These are phyloP conservation scores for Danaus chrysippus DNA, from an alignment of 2,888 invertebrate genomes.

Conservation along the genomic window DNA sequence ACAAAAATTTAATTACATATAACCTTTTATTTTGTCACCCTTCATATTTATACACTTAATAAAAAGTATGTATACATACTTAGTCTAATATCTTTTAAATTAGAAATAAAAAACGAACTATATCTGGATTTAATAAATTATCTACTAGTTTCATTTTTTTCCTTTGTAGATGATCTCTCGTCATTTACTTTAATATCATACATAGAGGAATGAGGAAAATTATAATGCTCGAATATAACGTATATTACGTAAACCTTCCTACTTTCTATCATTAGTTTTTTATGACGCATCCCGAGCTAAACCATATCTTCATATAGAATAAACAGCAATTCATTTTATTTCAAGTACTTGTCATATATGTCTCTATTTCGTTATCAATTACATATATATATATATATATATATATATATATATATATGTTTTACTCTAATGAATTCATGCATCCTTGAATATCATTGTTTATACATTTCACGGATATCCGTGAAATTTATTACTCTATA, in stretches of 20 bases:
- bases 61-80: background rate
- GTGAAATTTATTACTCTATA: no score
- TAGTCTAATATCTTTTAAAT: background rate
- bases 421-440: no score
- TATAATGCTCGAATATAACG: background rate
- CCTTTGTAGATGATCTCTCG: background rate
- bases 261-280: constrained; percentile 5
- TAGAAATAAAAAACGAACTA: no score
- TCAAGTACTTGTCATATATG: no score
- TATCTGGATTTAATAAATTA: background rate
- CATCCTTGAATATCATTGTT: no score
- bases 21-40: no score
- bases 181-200: background rate
- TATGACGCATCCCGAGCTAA: background rate
- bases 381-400: no score
- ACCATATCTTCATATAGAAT: background rate
- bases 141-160: background rate
- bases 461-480: no score
- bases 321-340: no score
- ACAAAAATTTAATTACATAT: no score
- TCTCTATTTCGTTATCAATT: no score
- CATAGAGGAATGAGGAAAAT: background rate
- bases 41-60: background rate
- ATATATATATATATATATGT: no score
- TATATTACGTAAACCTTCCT: constrained; percentile 5